Conservation (phyloP, 2,888 invertebrate genomes). For the Idaea straminata region DNA sequence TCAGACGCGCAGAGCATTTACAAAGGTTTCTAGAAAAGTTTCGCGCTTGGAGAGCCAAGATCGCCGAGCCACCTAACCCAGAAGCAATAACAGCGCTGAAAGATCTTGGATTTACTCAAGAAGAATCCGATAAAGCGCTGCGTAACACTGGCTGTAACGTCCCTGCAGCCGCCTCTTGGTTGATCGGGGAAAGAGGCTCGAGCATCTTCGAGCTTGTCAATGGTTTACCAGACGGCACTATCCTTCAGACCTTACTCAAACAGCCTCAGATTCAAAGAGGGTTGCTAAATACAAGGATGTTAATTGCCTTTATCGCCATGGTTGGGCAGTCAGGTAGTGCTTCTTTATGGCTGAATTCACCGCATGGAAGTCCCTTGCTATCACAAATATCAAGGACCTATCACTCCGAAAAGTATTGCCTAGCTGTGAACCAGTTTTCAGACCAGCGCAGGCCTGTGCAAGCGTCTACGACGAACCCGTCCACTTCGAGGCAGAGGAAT, state of each 20-base stretch:
- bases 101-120: conserved; percentile 59
- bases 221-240: conserved; percentile 64
- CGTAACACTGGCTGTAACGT: conserved; percentile 63
- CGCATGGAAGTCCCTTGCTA: conserved; percentile 67
- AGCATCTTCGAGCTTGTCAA: conserved; percentile 67
- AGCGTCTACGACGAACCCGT: too few species aligned
- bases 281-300: conserved; percentile 66
- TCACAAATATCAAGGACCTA: conserved; percentile 73
- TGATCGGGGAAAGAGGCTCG: conserved; percentile 68
- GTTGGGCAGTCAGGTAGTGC: conserved; percentile 70
- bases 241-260: conserved; percentile 61
- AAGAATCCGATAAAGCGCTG: conserved; percentile 60
- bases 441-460: too few species aligned
- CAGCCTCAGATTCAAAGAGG: conserved; percentile 73
- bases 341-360: conserved; percentile 68
- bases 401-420: conserved; percentile 41
- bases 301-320: conserved; percentile 72
- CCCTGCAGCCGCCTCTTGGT: conserved; percentile 69
- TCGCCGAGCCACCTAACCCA: conserved; percentile 56
- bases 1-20: conserved; percentile 59
- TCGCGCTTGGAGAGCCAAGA: conserved; percentile 56
- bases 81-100: conserved; percentile 54
- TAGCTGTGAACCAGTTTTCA: too few species aligned
- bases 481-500: too few species aligned
- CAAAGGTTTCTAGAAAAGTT: conserved; percentile 67